These are phyloP conservation scores for Phymatocera aterrima DNA, from an alignment of 2,888 invertebrate species.

Conservation along the genomic window DNA sequence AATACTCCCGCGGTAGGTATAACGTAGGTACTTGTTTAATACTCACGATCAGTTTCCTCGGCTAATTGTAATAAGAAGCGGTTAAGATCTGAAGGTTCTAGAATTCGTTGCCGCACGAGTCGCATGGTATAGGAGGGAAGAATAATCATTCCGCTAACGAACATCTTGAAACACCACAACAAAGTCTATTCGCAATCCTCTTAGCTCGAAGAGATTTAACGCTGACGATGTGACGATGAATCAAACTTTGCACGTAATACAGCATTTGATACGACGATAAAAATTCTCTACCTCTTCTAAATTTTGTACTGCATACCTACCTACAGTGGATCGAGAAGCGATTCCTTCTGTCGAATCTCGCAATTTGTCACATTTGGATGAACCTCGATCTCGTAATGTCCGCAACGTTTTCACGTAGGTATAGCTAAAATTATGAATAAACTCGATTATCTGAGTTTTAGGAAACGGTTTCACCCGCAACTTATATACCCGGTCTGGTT, in stretches of 20 bases:
- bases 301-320: neutral
- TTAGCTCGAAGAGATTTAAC: slow-evolving; percentile 51
- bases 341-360: no score
- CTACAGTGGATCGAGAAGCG: neutral
- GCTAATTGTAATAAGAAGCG: slow-evolving; percentile 33
- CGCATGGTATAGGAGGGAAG: neutral
- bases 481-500: no score
- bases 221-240: no score
- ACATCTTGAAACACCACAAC: slow-evolving; percentile 68
- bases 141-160: slow-evolving; percentile 64
- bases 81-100: slow-evolving; percentile 31
- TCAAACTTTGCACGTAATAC: slow-evolving; percentile 7
- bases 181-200: slow-evolving; percentile 65
- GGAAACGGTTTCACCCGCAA: neutral
- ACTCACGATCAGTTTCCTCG: slow-evolving; percentile 21
- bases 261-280: neutral
- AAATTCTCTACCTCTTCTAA: slow-evolving; percentile 1
- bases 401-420: no score
- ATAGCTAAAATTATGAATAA: no score
- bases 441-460: neutral
- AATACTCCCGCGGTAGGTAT: no score
- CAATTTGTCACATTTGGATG: no score
- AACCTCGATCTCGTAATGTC: no score
- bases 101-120: slow-evolving; percentile 15
- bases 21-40: slow-evolving; percentile 3